phyloP scores from a whole-genome alignment of 1,140 invertebrate genomes.

The Yoshiicerus persimilis region DNA sequence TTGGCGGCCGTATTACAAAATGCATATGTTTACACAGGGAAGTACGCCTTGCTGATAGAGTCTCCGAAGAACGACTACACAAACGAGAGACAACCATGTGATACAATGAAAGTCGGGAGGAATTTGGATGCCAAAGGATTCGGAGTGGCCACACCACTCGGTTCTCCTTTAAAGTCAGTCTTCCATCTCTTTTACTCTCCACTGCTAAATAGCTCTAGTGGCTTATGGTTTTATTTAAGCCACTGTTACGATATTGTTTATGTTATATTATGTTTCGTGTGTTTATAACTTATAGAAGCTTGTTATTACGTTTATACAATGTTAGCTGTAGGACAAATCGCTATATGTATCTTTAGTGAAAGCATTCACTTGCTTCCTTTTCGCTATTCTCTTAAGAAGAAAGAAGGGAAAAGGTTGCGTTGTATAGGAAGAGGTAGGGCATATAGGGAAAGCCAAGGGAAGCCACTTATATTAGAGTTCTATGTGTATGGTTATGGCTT shows the following conservation, averaged over 20 bases:
- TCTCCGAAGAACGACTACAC: slow-evolving; percentile 93
- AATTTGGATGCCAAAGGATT: slow-evolving; percentile 93
- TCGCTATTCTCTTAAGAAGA: neutral
- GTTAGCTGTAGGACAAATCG: no score
- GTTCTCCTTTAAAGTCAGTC: slow-evolving; percentile 81
- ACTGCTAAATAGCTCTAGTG: neutral
- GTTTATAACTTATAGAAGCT: no score
- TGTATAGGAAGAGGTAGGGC: neutral
- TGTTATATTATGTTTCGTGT: neutral
- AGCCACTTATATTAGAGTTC: neutral
- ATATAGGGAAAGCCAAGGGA: no score
- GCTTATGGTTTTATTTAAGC: neutral
- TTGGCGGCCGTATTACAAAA: slow-evolving; percentile 45
- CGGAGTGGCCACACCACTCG: slow-evolving; percentile 86
- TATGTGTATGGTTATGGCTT: slow-evolving; percentile 8
- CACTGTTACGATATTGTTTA: neutral
- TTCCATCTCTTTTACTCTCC: neutral
- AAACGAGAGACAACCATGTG: slow-evolving; percentile 88
- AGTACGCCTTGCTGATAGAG: slow-evolving; percentile 93
- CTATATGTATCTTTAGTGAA: neutral
- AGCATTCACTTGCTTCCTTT: neutral
- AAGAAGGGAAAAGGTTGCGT: neutral
- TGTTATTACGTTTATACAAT: no score
- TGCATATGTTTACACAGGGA: slow-evolving; percentile 55
- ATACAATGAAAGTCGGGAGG: slow-evolving; percentile 91